Conservation (phyloP, 2,797 vertebrate species). For the Meda fulgida region DNA sequence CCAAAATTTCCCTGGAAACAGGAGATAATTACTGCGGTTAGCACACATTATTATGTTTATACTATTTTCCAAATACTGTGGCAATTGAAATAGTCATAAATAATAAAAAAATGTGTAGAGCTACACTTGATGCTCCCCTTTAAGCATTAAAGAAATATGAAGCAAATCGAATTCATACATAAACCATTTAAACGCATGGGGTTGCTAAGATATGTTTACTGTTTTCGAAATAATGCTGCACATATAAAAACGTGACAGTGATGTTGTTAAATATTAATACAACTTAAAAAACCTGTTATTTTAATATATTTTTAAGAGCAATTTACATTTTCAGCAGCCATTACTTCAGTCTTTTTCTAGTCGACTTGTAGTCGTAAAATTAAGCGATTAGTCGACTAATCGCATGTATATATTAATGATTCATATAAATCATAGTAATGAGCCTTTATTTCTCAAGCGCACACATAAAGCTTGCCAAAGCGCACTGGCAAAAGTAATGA, state of each 20-base stretch:
- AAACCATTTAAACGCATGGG: background rate
- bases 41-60: no score
- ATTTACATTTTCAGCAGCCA: background rate
- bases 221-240: background rate
- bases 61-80: background rate
- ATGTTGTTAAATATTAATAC: background rate
- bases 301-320: background rate
- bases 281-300: background rate
- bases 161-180: background rate
- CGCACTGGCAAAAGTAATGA: no score
- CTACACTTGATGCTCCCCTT: background rate
- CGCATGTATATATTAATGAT: no score
- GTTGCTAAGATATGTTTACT: background rate
- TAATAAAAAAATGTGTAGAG: background rate
- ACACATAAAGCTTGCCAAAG: no score
- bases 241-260: background rate
- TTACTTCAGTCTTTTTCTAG: background rate
- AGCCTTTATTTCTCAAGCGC: no score
- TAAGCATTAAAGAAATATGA: background rate
- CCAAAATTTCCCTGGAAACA: slow-evolving; percentile 93
- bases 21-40: background rate
- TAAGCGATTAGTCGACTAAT: no score
- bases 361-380: no score
- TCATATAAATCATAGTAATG: no score
- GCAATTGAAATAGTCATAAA: background rate